These are phyloP conservation scores for Nebria brevicollis DNA, from an alignment of 2,888 invertebrate species.

Conservation along the genomic window DNA sequence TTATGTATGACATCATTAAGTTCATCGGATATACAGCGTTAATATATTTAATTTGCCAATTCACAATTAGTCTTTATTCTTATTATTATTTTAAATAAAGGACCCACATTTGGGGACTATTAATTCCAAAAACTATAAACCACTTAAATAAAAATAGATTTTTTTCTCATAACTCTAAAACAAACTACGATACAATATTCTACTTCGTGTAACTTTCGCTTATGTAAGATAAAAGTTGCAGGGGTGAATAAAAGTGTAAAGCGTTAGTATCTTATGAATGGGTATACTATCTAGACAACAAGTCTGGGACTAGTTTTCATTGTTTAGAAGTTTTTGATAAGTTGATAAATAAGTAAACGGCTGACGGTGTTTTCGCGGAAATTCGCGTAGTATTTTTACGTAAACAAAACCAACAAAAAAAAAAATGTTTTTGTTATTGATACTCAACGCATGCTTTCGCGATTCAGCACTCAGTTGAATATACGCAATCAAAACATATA, in stretches of 20 bases:
- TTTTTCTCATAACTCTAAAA: too few species aligned
- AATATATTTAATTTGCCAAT: too few species aligned
- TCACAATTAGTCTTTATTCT: too few species aligned
- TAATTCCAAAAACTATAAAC: too few species aligned
- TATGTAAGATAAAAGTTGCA: too few species aligned
- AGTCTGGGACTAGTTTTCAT: neutral
- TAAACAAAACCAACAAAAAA: neutral
- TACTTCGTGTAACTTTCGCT: too few species aligned
- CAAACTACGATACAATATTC: too few species aligned
- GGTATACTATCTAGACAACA: neutral
- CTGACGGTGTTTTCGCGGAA: neutral
- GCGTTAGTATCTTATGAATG: neutral
- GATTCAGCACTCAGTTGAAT: constrained; percentile 30
- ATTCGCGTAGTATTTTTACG: constrained; percentile 19
- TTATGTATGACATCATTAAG: neutral
- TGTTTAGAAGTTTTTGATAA: neutral
- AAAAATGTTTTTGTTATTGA: constrained; percentile 11
- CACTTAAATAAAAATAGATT: too few species aligned
- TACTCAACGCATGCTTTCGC: constrained; percentile 13
- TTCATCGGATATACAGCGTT: neutral
- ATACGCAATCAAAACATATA: constrained; percentile 31
- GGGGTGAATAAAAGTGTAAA: too few species aligned
- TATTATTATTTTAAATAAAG: too few species aligned
- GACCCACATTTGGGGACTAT: too few species aligned
- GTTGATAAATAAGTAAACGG: neutral